Conservation (phyloP, 2,113 vertebrate genomes). For the Mastomys natalensis region DNA sequence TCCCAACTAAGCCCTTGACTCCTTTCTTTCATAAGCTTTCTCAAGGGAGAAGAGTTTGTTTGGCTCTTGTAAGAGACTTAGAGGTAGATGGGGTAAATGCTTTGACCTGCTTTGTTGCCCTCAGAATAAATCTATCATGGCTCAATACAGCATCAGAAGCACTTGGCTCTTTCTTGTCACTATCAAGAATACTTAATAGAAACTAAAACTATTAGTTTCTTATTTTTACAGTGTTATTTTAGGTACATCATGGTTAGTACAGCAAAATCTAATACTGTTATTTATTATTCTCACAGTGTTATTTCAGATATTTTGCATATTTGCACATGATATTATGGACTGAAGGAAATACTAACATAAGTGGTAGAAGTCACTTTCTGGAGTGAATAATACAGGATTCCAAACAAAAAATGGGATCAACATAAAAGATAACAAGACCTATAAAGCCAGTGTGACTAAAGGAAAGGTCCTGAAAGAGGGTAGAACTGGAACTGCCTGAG, state of each 20-base stretch:
- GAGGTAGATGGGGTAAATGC: neutral
- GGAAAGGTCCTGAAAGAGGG: neutral
- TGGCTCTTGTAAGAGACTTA: accelerated
- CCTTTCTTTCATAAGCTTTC: constrained; percentile 50
- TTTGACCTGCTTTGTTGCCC: neutral
- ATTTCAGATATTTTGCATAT: neutral
- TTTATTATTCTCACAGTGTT: neutral
- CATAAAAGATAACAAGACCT: neutral
- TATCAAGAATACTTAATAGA: neutral
- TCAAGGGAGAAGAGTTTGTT: neutral
- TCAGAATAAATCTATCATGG: neutral
- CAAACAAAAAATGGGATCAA: neutral
- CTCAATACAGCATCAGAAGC: neutral
- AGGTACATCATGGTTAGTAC: neutral
- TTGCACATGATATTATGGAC: neutral
- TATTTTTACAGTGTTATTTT: neutral
- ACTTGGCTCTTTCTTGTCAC: neutral
- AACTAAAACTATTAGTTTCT: neutral
- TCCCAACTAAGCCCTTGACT: constrained; percentile 39
- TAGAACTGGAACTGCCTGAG: neutral
- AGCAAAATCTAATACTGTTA: neutral
- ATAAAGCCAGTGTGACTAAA: neutral
- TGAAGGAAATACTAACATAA: neutral
- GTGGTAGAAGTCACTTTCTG: neutral
- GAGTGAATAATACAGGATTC: neutral